phyloP scores from a whole-genome alignment of 2,888 invertebrate species.

The Euzophera pinguis region DNA sequence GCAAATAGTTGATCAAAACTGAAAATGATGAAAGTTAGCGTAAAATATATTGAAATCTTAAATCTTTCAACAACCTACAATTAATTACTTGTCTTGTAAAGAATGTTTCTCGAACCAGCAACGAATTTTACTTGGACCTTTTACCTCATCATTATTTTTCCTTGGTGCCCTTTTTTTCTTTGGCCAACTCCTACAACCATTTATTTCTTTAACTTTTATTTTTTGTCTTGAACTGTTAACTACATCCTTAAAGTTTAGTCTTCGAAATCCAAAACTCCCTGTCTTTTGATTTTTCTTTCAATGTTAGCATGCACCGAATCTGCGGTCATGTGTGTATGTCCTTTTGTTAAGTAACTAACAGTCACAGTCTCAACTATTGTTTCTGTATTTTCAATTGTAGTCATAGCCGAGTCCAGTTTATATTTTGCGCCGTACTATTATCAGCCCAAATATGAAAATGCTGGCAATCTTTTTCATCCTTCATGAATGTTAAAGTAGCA shows the following conservation, averaged over 20 bases:
- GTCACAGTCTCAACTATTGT: slow-evolving; percentile 10
- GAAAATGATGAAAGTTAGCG: slow-evolving; percentile 5
- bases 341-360: slow-evolving; percentile 14
- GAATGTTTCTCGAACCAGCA: slow-evolving; percentile 8
- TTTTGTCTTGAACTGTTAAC: slow-evolving; percentile 1
- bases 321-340: slow-evolving; percentile 17
- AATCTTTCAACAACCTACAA: no score
- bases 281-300: slow-evolving; percentile 16
- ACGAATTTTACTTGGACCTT: slow-evolving; percentile 15
- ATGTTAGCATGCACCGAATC: slow-evolving; percentile 16
- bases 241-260: slow-evolving; percentile 10
- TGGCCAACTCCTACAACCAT: slow-evolving; percentile 10
- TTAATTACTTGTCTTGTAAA: no score
- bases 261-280: slow-evolving; percentile 14
- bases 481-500: slow-evolving; percentile 14
- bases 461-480: slow-evolving; percentile 12
- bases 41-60: neutral
- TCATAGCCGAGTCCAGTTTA: slow-evolving; percentile 11
- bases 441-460: slow-evolving; percentile 18
- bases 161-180: slow-evolving; percentile 5
- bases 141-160: neutral
- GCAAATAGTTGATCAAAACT: slow-evolving; percentile 15
- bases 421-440: slow-evolving; percentile 17
- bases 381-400: slow-evolving; percentile 11
- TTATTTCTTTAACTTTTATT: neutral